Evolutionary conservation across 2,797 vertebrate species (phyloP).

Genomic region (Jordanella pulchra): DNA sequence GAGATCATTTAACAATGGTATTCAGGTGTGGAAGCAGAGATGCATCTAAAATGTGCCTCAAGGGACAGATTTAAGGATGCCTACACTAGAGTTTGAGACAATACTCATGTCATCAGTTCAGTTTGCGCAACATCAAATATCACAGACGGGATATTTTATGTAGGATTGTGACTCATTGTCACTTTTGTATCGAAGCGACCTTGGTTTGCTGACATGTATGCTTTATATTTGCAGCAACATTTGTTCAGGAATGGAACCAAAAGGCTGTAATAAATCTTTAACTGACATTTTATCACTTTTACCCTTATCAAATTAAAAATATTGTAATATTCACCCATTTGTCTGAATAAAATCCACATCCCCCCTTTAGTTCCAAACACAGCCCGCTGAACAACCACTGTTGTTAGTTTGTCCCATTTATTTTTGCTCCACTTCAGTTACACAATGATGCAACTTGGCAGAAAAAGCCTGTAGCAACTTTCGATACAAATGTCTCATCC

Average conservation of each 20-base stretch:
- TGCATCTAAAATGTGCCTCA: no score
- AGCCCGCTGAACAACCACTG: background rate
- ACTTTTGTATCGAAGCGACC: background rate
- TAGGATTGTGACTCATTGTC: background rate
- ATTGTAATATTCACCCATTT: background rate
- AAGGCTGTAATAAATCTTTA: background rate
- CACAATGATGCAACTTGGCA: constrained; percentile 2
- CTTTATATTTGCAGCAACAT: background rate
- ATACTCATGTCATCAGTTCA: background rate
- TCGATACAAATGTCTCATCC: constrained; percentile 2
- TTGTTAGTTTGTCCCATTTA: constrained; percentile 3
- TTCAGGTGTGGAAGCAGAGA: no score
- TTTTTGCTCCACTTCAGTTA: background rate
- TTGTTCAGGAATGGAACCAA: background rate
- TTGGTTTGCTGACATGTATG: background rate
- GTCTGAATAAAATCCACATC: background rate
- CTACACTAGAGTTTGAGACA: background rate
- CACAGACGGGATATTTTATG: background rate
- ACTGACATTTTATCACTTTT: background rate
- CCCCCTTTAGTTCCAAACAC: background rate
- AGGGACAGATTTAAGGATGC: no score
- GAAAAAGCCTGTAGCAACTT: background rate
- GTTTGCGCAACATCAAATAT: background rate
- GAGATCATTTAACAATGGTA: no score
- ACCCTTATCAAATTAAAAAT: background rate